Conservation (phyloP, 2,113 vertebrate species). For the Cyrtonyx montezumae region DNA sequence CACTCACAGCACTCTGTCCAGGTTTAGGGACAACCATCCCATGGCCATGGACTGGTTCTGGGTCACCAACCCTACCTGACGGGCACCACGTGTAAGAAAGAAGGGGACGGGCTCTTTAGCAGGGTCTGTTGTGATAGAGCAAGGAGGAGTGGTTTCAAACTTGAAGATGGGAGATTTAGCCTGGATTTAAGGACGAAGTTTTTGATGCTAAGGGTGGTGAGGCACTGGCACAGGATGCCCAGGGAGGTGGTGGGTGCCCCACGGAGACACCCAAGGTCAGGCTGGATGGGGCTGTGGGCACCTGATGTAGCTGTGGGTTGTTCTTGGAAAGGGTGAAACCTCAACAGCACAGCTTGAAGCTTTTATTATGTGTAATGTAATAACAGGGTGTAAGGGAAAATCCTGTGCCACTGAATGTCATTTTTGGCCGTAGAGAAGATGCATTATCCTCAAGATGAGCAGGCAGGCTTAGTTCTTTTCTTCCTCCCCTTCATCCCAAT, state of each 20-base stretch:
- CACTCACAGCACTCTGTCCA: background rate
- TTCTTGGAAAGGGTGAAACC: background rate
- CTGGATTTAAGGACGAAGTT: no score
- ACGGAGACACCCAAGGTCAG: no score
- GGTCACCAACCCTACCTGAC: background rate
- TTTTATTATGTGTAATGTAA: background rate
- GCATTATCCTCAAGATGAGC: background rate
- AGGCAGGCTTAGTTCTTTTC: background rate
- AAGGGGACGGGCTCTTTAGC: no score
- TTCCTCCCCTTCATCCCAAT: background rate
- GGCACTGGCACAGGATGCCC: no score
- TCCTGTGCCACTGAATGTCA: background rate
- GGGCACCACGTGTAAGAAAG: background rate
- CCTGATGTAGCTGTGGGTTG: no score
- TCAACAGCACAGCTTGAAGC: background rate
- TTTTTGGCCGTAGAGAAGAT: background rate
- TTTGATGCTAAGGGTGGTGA: no score
- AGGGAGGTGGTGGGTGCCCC: no score
- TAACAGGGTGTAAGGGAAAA: background rate
- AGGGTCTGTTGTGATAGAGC: no score
- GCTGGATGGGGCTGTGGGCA: no score
- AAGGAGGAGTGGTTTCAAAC: no score
- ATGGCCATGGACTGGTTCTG: background rate
- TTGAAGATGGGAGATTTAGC: no score
- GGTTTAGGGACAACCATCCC: no score